Conservation (phyloP, 2,113 vertebrate genomes). For the Taxidea taxus region DNA sequence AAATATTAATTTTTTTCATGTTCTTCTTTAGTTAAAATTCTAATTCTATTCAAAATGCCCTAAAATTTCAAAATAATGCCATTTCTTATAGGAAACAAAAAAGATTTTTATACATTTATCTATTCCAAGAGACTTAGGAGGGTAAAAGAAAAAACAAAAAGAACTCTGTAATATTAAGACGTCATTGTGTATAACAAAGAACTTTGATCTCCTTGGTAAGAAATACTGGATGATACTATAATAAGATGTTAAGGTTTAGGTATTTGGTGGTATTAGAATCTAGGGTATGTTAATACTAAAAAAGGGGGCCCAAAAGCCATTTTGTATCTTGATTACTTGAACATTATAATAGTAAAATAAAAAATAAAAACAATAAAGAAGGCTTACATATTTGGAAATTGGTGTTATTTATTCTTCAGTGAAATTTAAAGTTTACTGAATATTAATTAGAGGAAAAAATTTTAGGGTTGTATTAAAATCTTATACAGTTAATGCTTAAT, state of each 20-base stretch:
- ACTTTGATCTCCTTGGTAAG: background rate
- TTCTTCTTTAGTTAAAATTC: background rate
- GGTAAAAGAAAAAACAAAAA: background rate
- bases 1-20: slow-evolving; percentile 19
- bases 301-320: background rate
- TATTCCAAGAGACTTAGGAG: background rate
- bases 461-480: background rate
- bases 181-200: background rate
- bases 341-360: background rate
- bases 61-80: slow-evolving; percentile 36
- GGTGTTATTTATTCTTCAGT: background rate
- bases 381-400: background rate
- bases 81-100: background rate
- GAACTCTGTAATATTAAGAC: background rate
- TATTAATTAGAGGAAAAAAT: background rate
- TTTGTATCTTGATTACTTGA: background rate
- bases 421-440: background rate
- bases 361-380: background rate
- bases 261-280: background rate
- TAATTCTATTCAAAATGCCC: background rate
- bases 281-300: slow-evolving; percentile 38
- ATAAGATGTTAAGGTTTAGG: background rate
- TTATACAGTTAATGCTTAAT: background rate
- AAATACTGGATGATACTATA: background rate
- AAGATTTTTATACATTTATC: background rate